Evolutionary conservation across 2,113 vertebrate species (phyloP).

Genomic region (Thunnus thynnus): DNA sequence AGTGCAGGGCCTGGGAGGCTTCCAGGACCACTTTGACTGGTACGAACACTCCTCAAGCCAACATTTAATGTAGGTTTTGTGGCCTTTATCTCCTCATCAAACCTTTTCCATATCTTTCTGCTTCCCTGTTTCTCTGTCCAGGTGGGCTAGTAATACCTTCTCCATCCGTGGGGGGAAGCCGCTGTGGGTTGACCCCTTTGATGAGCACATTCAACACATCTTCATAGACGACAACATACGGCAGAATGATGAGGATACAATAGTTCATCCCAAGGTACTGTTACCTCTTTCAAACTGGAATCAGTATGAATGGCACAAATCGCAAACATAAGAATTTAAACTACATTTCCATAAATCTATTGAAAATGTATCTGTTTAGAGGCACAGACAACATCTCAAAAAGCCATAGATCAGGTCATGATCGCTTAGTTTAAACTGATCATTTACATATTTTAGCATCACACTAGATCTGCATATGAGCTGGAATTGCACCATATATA

Average conservation of each 20-base stretch:
- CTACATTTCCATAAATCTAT: no score
- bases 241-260: constrained; percentile 86
- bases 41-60: constrained; percentile 53
- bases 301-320: no score
- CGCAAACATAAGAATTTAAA: no score
- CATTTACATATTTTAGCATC: no score
- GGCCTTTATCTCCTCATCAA: background rate
- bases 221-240: constrained; percentile 94
- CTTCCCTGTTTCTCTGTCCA: constrained; percentile 43
- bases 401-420: no score
- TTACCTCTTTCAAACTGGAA: background rate
- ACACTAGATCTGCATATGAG: no score
- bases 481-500: no score
- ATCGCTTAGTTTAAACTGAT: no score
- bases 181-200: constrained; percentile 90
- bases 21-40: constrained; percentile 94
- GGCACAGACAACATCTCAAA: no score
- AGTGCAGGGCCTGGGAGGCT: constrained; percentile 87
- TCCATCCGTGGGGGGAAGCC: constrained; percentile 90
- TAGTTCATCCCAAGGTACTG: constrained; percentile 88
- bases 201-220: constrained; percentile 89
- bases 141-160: constrained; percentile 89
- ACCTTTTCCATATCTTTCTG: background rate
- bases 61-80: background rate
- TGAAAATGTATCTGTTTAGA: no score